Conservation (phyloP, 2,113 vertebrate species). For the Heptranchias perlo region DNA sequence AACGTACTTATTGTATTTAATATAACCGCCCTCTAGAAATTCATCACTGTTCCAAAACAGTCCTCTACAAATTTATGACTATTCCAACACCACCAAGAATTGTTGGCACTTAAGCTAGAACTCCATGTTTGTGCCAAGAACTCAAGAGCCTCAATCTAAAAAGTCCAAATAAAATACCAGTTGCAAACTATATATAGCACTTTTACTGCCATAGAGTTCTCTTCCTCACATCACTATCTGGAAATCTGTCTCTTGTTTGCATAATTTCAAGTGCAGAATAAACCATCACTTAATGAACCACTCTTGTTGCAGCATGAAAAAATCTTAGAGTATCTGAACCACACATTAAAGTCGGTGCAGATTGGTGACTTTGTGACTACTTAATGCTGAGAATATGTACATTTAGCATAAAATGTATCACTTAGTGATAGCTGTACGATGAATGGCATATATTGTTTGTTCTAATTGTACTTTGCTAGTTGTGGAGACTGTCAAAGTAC, state of each 20-base stretch:
- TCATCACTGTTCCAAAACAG: neutral
- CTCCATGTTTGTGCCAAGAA: neutral
- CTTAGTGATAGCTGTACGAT: neutral
- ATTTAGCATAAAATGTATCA: neutral
- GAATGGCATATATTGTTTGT: neutral
- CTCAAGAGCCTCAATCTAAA: neutral
- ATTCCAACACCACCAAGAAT: neutral
- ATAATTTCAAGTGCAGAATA: neutral
- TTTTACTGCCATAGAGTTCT: neutral
- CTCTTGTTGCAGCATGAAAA: neutral
- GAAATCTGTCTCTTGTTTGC: neutral
- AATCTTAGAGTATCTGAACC: neutral
- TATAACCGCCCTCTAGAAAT: neutral
- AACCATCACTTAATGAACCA: neutral
- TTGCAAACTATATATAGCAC: neutral
- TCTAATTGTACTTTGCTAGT: neutral
- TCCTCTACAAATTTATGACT: neutral
- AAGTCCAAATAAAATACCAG: neutral
- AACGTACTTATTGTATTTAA: neutral
- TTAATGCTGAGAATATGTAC: neutral
- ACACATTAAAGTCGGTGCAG: neutral
- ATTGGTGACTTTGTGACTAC: neutral
- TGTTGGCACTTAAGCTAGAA: neutral
- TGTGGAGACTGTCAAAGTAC: neutral
- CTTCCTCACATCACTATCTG: neutral